Evolutionary conservation across 1,140 invertebrate genomes (phyloP).

Genomic region (Maniola jurtina): DNA sequence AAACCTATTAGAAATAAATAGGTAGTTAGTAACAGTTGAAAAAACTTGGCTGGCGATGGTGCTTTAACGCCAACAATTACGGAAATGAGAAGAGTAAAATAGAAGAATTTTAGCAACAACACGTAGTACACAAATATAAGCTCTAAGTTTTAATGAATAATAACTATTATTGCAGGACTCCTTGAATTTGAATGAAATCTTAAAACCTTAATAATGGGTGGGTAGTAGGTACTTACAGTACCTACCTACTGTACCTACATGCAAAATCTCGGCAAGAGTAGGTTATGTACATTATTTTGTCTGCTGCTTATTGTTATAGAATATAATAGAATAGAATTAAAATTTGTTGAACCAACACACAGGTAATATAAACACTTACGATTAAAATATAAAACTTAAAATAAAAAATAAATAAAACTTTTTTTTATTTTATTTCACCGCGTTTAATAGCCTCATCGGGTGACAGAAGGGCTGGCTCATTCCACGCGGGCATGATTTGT

Average conservation of each 20-base stretch:
- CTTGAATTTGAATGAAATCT: not conserved
- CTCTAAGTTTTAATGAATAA: not conserved
- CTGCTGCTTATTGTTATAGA: not conserved
- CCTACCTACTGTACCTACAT: no score
- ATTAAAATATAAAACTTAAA: no score
- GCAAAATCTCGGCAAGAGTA: no score
- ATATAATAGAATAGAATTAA: no score
- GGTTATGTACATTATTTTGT: no score
- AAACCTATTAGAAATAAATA: conserved; percentile 15
- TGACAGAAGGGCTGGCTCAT: no score
- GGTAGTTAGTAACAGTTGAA: conserved; percentile 13
- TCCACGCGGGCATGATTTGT: no score
- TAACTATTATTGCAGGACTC: not conserved
- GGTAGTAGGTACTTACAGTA: not conserved
- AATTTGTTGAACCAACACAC: no score
- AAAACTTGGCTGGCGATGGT: conserved; percentile 10
- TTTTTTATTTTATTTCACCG: no score
- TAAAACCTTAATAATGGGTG: not conserved
- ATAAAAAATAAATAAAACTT: no score
- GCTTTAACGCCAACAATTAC: conserved; percentile 13
- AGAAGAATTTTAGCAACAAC: not conserved
- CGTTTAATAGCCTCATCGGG: no score
- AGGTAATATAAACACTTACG: no score
- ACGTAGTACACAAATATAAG: not conserved
- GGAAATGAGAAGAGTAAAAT: conserved; percentile 10